phyloP scores from a whole-genome alignment of 1,140 invertebrate genomes.

The Meteorus sp. region DNA sequence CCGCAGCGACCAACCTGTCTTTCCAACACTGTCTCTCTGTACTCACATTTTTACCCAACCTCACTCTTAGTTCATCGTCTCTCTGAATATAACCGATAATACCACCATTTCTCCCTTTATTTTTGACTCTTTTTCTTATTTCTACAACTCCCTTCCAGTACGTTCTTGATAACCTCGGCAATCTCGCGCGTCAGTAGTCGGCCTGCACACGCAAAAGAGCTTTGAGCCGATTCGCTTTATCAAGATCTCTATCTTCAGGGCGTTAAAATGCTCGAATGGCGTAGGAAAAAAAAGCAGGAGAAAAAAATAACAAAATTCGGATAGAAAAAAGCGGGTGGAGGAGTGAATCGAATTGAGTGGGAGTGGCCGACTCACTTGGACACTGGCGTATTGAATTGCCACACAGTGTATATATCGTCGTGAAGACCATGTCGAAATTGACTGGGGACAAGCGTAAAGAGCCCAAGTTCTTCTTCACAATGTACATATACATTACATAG shows the following conservation, averaged over 20 bases:
- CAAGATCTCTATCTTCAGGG: slow-evolving; percentile 15
- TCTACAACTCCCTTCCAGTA: not conserved
- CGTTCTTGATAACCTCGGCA: not conserved
- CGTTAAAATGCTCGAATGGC: slow-evolving; percentile 16
- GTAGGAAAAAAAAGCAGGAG: not conserved
- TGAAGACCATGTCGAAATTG: slow-evolving; percentile 35
- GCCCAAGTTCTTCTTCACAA: slow-evolving; percentile 33
- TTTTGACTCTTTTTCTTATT: not conserved
- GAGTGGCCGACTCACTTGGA: too few species aligned
- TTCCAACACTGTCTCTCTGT: slow-evolving; percentile 52
- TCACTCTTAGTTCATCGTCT: slow-evolving; percentile 21
- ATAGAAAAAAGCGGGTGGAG: too few species aligned
- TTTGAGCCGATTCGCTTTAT: slow-evolving; percentile 8
- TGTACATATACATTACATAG: too few species aligned
- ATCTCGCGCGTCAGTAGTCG: not conserved
- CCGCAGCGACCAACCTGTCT: slow-evolving; percentile 56
- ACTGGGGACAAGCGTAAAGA: slow-evolving; percentile 37
- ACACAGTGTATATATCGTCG: not conserved
- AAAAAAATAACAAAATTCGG: not conserved
- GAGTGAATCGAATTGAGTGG: slow-evolving; percentile 13
- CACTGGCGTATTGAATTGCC: too few species aligned
- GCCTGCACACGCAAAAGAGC: not conserved
- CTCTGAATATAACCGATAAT: slow-evolving; percentile 47
- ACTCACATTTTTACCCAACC: too few species aligned
- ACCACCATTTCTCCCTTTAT: slow-evolving; percentile 39